Conservation (phyloP, 64 coral and sea anemone species). For the Montipora sp. region DNA sequence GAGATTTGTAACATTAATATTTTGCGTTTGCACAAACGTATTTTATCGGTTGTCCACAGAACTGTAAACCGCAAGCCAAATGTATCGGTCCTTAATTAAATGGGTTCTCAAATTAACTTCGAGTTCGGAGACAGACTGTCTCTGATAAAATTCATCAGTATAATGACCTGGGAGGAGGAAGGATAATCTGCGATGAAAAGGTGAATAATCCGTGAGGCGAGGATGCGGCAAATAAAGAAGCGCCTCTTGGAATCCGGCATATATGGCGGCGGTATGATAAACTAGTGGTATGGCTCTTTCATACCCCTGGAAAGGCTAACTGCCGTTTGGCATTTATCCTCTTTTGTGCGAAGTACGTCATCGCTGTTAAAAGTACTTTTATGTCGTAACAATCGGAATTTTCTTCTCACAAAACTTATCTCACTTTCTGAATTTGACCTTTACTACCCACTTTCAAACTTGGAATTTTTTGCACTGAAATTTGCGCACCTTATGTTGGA, state of each 20-base stretch:
- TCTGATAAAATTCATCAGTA: constrained; percentile 39
- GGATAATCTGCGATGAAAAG: constrained; percentile 61
- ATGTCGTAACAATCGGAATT: neutral
- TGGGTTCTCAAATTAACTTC: constrained; percentile 36
- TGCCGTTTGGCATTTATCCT: neutral
- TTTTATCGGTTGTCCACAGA: neutral
- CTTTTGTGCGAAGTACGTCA: constrained; percentile 23
- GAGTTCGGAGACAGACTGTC: constrained; percentile 44
- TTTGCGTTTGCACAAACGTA: constrained; percentile 3
- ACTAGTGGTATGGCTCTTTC: neutral
- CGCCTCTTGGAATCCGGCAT: neutral
- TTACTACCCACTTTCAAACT: neutral
- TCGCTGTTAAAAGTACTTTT: constrained; percentile 30
- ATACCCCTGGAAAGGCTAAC: neutral
- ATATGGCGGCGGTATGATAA: neutral
- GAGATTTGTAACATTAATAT: neutral
- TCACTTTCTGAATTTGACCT: neutral
- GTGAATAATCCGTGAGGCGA: neutral
- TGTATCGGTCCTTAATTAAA: constrained; percentile 41
- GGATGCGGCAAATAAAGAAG: neutral
- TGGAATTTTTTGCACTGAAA: neutral
- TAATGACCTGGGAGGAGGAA: constrained; percentile 46
- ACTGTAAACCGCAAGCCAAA: constrained; percentile 10
- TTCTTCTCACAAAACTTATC: constrained; percentile 9
- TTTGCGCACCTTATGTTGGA: neutral